phyloP scores from a whole-genome alignment of 2,797 vertebrate species.

The Pseudochaenichthys georgianus region DNA sequence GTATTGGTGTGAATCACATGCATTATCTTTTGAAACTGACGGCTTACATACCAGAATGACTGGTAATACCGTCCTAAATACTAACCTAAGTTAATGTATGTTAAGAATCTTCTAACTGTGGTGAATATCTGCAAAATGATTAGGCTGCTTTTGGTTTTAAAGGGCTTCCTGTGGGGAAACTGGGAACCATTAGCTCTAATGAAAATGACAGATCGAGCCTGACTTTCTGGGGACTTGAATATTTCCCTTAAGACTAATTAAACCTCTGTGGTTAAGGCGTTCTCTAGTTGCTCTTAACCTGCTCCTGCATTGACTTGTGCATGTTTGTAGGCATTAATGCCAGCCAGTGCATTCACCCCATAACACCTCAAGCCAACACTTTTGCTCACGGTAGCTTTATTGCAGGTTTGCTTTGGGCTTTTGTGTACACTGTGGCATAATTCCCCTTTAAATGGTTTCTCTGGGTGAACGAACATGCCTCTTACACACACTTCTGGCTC shows the following conservation, averaged over 20 bases:
- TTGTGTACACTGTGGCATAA: constrained; percentile 5
- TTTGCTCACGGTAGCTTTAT: background rate
- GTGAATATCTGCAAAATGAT: constrained; percentile 39
- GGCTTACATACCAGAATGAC: background rate
- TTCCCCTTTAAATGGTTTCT: constrained; percentile 29
- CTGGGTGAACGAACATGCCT: constrained; percentile 13
- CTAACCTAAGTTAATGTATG: background rate
- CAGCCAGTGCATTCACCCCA: too few species aligned
- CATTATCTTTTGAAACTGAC: background rate
- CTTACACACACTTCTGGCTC: background rate
- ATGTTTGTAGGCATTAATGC: too few species aligned
- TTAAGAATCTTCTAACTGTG: constrained; percentile 33
- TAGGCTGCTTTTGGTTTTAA: constrained; percentile 48
- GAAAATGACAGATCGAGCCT: constrained; percentile 61
- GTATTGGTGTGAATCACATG: background rate
- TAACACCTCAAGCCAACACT: background rate
- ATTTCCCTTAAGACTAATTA: constrained; percentile 63
- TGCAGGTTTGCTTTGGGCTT: constrained; percentile 12
- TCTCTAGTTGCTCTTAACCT: constrained; percentile 3
- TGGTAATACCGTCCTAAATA: too few species aligned
- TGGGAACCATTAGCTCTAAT: constrained; percentile 61
- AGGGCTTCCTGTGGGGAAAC: constrained; percentile 41
- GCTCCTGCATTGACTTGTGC: background rate
- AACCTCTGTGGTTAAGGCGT: constrained; percentile 2
- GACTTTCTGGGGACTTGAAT: constrained; percentile 37